A percentile compares a stretch with the other conserved stretches of the same genome.
Conservation (phyloP, 2,888 invertebrate genomes). For the Volucella inflata region DNA sequence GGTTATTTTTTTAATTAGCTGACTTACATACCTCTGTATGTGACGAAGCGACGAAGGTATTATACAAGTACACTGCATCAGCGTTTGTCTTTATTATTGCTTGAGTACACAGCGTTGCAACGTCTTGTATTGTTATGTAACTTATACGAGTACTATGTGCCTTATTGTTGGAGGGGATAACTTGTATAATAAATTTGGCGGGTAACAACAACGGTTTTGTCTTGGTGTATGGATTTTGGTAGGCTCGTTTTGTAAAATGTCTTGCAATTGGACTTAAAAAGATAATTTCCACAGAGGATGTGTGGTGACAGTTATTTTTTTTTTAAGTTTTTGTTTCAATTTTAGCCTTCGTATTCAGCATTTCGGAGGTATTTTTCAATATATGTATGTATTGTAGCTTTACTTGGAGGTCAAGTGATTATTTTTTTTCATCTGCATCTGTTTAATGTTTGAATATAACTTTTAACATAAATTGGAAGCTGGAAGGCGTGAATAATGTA, state of each 20-base stretch:
- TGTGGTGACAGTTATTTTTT: constrained; percentile 15
- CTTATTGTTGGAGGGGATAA: constrained; percentile 13
- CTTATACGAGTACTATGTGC: constrained; percentile 1
- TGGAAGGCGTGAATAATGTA: constrained; percentile 43
- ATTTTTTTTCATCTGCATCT: constrained; percentile 1
- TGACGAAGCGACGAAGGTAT: constrained; percentile 14
- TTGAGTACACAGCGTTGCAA: constrained; percentile 24
- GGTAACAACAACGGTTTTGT: background rate
- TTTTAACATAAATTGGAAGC: background rate
- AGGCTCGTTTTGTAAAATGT: background rate
- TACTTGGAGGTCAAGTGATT: background rate
- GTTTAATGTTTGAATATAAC: background rate
- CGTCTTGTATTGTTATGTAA: constrained; percentile 38
- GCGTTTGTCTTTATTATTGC: constrained; percentile 26
- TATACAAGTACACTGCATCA: background rate
- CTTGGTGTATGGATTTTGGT: constrained; percentile 13
- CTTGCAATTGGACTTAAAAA: background rate
- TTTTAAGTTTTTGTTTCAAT: constrained; percentile 25
- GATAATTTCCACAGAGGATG: constrained; percentile 17
- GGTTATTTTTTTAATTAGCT: constrained; percentile 34
- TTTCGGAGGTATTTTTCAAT: background rate
- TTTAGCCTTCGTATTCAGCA: constrained; percentile 32
- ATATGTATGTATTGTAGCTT: no score
- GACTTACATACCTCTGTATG: constrained; percentile 1
- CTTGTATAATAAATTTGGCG: constrained; percentile 13